Evolutionary conservation across 2,888 invertebrate species (phyloP).

Genomic region (Cephus pygmeus): DNA sequence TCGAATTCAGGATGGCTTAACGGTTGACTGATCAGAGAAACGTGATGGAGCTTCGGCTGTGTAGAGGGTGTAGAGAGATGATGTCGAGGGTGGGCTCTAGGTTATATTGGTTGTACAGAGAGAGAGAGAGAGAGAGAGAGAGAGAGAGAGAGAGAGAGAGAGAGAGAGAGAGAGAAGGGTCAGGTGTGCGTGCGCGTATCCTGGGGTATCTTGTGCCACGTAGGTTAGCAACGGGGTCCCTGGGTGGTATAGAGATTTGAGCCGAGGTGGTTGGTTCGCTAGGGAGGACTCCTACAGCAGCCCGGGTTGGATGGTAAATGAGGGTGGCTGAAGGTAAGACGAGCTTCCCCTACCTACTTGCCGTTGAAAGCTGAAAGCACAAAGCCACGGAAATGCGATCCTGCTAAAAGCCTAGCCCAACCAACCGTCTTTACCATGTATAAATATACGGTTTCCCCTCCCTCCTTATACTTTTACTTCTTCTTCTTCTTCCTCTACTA

Average conservation of each 20-base stretch:
- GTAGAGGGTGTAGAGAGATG: not conserved
- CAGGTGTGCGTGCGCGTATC: not conserved
- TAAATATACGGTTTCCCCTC: conserved; percentile 12
- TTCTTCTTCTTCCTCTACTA: not conserved
- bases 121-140: not conserved
- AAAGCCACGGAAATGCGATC: conserved; percentile 42
- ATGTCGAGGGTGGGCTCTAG: too few relatives aligned
- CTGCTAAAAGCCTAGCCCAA: conserved; percentile 39
- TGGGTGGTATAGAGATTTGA: conserved; percentile 16
- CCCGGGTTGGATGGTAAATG: conserved; percentile 9
- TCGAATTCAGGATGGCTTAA: not conserved
- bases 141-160: not conserved
- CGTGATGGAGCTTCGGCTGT: not conserved
- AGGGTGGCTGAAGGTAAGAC: conserved; percentile 18
- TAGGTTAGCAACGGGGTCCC: not conserved
- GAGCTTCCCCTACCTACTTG: conserved; percentile 9
- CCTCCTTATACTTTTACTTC: not conserved
- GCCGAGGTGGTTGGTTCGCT: conserved; percentile 10
- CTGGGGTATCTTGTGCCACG: not conserved
- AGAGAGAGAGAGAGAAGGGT: not conserved
- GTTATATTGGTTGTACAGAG: too few relatives aligned
- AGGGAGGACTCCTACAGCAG: not conserved
- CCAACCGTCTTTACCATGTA: conserved; percentile 30
- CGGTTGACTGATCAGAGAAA: not conserved
- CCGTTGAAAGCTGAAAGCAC: conserved; percentile 37